These are phyloP conservation scores for Drosophila athabasca DNA, from an alignment of 1,140 invertebrate genomes.

Conservation along the genomic window DNA sequence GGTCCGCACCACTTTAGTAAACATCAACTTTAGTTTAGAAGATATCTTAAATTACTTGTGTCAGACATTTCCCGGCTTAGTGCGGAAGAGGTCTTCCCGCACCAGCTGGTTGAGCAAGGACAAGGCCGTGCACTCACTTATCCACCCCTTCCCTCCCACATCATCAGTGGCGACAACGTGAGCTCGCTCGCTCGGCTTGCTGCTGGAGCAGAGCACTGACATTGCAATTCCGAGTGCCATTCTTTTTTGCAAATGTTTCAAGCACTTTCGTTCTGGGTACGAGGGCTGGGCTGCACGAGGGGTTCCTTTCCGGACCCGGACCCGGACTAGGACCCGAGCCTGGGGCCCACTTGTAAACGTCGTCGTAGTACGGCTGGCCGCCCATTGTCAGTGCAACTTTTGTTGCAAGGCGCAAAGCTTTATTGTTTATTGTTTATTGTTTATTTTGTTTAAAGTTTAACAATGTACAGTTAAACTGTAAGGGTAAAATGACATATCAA, in stretches of 20 bases:
- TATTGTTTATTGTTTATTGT: no score
- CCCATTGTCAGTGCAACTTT: constrained; percentile 78
- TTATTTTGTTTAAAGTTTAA: no score
- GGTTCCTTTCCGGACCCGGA: constrained; percentile 1
- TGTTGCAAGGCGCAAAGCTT: constrained; percentile 76
- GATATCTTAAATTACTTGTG: constrained; percentile 72
- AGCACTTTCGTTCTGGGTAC: constrained; percentile 61
- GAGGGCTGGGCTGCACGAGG: neutral
- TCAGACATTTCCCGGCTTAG: constrained; percentile 36
- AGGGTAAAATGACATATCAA: no score
- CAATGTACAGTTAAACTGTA: no score
- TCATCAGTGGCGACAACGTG: constrained; percentile 51
- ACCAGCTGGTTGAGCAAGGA: constrained; percentile 71
- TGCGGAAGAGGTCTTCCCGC: constrained; percentile 2
- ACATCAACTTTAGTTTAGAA: constrained; percentile 24
- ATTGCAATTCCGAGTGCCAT: constrained; percentile 70
- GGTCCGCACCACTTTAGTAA: no score
- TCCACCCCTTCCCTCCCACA: constrained; percentile 2
- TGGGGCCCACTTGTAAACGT: constrained; percentile 61
- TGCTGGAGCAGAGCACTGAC: constrained; percentile 53
- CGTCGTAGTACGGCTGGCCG: constrained; percentile 44
- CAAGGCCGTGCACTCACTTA: constrained; percentile 57
- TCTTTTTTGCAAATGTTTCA: constrained; percentile 67
- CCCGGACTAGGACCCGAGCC: constrained; percentile 8
- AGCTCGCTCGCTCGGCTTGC: constrained; percentile 22